These are phyloP conservation scores for Sitta carolinensis DNA, from an alignment of 2,797 vertebrate species.

Conservation along the genomic window DNA sequence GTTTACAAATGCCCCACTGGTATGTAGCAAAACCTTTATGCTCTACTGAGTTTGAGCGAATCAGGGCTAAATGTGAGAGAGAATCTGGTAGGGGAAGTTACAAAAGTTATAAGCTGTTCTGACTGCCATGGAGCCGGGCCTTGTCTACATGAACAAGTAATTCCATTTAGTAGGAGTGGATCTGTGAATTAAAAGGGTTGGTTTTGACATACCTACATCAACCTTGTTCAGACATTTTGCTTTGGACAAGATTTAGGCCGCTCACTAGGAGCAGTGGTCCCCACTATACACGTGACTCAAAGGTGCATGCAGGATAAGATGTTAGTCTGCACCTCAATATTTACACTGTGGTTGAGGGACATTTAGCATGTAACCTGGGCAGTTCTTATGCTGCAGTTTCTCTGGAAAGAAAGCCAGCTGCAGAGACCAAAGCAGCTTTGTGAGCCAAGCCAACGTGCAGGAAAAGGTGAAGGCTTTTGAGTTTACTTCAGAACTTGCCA, in stretches of 20 bases:
- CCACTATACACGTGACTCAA: accelerated
- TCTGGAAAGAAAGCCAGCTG: not conserved
- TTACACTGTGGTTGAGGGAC: not conserved
- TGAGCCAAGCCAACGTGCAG: not conserved
- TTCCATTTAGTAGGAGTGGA: not conserved
- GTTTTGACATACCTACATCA: not conserved
- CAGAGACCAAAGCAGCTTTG: not conserved
- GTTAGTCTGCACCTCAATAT: not conserved
- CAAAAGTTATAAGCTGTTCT: not conserved
- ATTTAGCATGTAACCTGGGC: not conserved
- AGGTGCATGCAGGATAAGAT: not conserved
- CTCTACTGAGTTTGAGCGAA: not conserved
- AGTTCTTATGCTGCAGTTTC: not conserved
- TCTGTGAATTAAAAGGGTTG: not conserved
- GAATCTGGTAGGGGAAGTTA: not conserved
- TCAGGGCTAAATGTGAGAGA: not conserved
- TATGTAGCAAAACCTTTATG: not conserved
- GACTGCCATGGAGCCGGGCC: not conserved
- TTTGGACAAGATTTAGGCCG: not conserved
- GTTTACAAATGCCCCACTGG: not conserved
- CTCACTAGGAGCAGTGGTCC: not conserved
- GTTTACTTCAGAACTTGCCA: not conserved
- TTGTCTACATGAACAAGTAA: not conserved
- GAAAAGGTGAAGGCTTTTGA: not conserved
- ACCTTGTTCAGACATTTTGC: not conserved